Percentiles rank a stretch among this genome's conserved stretches.
phyloP scores from a whole-genome alignment of 2,797 vertebrate species.

The Premnoplex brunnescens region DNA sequence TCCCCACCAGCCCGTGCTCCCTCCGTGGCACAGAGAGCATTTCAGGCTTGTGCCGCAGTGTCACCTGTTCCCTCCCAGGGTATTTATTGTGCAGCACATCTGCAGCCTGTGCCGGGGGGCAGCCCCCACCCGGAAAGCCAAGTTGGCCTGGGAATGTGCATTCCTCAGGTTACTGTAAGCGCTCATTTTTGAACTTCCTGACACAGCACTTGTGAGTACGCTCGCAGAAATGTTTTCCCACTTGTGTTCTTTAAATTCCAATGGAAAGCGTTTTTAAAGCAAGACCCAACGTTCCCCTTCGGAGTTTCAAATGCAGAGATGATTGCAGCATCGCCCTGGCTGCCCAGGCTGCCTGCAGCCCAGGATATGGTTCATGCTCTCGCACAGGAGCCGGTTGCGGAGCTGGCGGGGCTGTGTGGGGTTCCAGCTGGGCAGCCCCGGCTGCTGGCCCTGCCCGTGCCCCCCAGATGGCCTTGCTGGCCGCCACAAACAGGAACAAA shows the following conservation, averaged over 20 bases:
- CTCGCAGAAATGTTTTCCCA: slow-evolving; percentile 19
- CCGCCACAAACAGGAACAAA: neutral
- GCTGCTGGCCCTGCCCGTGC: neutral
- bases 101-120: neutral
- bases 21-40: neutral
- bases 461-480: neutral
- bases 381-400: neutral
- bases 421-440: neutral
- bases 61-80: slow-evolving; percentile 3
- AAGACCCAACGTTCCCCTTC: neutral
- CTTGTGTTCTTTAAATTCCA: slow-evolving; percentile 45
- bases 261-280: slow-evolving; percentile 29
- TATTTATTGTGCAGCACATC: neutral
- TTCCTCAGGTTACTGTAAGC: slow-evolving; percentile 5
- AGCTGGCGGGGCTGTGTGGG: neutral
- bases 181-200: slow-evolving; percentile 34
- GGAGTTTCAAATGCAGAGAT: neutral
- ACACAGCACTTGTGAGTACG: neutral
- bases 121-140: neutral
- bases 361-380: slow-evolving; percentile 14
- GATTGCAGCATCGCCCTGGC: slow-evolving; percentile 8
- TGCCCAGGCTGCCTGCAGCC: slow-evolving; percentile 14
- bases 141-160: neutral
- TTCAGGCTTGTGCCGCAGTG: neutral
- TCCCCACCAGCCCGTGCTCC: neutral